Evolutionary conservation across 2,888 invertebrate genomes (phyloP), one percentile per base, ranked within the genome.

Genomic region (Hypomecis punctinalis): DNA sequence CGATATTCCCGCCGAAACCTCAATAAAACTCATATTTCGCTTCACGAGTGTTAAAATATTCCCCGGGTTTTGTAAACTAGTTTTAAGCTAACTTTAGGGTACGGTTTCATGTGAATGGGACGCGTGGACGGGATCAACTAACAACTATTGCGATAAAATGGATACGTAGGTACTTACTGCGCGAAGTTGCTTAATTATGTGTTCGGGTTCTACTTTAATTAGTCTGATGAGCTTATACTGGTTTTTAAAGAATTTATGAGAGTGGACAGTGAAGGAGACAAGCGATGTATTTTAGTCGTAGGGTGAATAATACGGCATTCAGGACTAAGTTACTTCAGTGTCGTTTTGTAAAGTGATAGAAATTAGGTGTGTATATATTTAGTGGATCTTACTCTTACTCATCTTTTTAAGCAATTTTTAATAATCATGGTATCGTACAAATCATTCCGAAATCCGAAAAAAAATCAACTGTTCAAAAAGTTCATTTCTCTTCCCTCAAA

Each of bases 11-110:
- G 62, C 48, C 47, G 60, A 64, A 63, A 74, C 76, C 77, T 74
- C 75, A 75, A 77, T 77, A 77, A 78, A 79, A 78, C 74, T 74
- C 74, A 66, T 71, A 71, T 75, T 74, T 68, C 55, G 63, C 64
- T 65, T 58, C 66, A 68, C 63, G 70, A 73, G 66, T 71, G 75
- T 73, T 76, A 74, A 77, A 81, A 69, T 76, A 80, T 77, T 75
- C 77, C 40, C 35, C 58, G 52, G 52, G 58, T 60, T 64, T 55
- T 56, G 54, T 56, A 51, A 68, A 59, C 61, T 67, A 66, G 58
- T 48, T 63, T 43, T 23, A 46, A 52, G 65, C 64, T 61, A 70
- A 72, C 70, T 70, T 72, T 72, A 45, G 67, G 68, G 68, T 70
- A 61, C 62, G 61, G 51, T 55, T 65, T 58, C 67, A 69, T 63